These are phyloP conservation scores for Chloroceryle aenea DNA, from an alignment of 2,113 vertebrate species.

Conservation along the genomic window DNA sequence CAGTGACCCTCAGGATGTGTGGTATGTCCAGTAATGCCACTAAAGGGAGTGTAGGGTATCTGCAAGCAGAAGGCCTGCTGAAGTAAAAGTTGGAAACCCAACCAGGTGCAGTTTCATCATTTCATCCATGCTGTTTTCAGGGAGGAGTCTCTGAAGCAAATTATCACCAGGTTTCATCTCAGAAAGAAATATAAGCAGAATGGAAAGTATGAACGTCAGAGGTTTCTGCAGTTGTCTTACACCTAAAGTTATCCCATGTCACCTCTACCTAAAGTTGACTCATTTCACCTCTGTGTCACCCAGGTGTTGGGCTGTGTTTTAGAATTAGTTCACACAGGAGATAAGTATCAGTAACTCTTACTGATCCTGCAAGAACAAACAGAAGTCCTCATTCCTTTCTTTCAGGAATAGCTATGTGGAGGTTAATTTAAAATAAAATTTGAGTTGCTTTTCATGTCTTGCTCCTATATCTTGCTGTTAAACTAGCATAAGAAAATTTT, in stretches of 20 bases:
- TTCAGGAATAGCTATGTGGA: neutral
- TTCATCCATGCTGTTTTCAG: neutral
- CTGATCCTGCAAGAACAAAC: neutral
- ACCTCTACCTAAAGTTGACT: neutral
- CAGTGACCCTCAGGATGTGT: fast-evolving
- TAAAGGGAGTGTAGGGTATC: too few relatives aligned
- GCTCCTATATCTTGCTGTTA: neutral
- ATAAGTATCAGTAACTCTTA: neutral
- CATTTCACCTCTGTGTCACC: neutral
- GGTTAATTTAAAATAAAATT: neutral
- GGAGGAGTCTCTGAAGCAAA: neutral
- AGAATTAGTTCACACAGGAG: neutral
- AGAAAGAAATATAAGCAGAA: neutral
- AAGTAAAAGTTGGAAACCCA: neutral
- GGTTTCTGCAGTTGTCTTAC: neutral
- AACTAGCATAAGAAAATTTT: neutral
- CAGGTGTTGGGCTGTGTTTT: neutral
- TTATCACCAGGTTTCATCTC: neutral
- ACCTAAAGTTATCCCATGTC: neutral
- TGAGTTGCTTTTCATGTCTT: neutral
- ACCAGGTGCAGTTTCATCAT: neutral
- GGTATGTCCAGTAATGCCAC: neutral
- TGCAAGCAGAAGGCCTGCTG: neutral
- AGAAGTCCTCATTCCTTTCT: neutral
- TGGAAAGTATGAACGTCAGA: neutral